Evolutionary conservation across 2,797 vertebrate genomes (phyloP).

Genomic region (Triplophysa yarkandensis): DNA sequence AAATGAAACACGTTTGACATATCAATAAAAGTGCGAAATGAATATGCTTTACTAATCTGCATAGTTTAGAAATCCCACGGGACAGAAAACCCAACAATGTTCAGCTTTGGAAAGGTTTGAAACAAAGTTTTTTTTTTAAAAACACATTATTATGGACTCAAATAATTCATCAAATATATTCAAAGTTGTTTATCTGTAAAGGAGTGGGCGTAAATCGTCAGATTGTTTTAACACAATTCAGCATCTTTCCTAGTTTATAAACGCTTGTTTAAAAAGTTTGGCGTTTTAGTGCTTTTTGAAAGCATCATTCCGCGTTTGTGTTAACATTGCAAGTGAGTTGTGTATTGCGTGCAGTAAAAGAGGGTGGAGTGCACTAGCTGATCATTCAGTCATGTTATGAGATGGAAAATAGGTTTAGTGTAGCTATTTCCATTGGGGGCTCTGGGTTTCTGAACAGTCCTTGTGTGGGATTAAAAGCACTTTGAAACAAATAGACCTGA

Average conservation of each 20-base stretch:
- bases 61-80: neutral
- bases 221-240: too few species aligned
- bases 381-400: conserved; percentile 37
- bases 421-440: conserved; percentile 28
- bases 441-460: conserved; percentile 42
- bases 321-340: conserved; percentile 13
- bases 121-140: too few species aligned
- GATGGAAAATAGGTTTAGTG: conserved; percentile 22
- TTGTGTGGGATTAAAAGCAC: conserved; percentile 54
- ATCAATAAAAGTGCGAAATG: neutral
- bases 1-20: neutral
- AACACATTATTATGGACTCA: too few species aligned
- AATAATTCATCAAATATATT: too few species aligned
- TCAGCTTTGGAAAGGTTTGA: too few species aligned
- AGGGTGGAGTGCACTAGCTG: conserved; percentile 20
- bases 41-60: neutral
- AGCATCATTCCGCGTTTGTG: conserved; percentile 5
- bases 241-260: neutral
- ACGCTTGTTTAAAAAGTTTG: neutral
- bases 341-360: neutral
- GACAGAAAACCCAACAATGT: neutral
- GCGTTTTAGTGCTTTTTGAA: conserved; percentile 14
- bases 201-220: too few species aligned
- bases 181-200: too few species aligned
- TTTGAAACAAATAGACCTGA: conserved; percentile 32